A percentile compares a stretch with the other conserved stretches of the same genome.
phyloP scores from a whole-genome alignment of 2,888 invertebrate genomes.

The Piscicola geometra region DNA sequence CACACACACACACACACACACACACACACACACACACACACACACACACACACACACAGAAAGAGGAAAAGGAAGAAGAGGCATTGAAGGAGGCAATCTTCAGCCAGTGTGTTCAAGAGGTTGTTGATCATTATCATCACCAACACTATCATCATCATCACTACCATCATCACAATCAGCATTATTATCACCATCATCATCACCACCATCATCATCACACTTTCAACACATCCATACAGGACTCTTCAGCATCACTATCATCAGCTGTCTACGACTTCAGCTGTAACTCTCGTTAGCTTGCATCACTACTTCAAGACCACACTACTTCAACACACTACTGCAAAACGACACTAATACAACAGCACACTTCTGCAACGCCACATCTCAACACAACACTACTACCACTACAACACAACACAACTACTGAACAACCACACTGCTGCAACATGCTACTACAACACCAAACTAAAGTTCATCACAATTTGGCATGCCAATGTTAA shows the following conservation, averaged over 20 bases:
- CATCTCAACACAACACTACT: no score
- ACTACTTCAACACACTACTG: no score
- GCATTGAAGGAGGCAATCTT: conserved; percentile 61
- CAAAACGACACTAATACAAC: no score
- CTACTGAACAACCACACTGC: background rate
- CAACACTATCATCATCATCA: background rate
- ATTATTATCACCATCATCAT: background rate
- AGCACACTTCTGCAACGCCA: no score
- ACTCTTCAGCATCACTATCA: background rate
- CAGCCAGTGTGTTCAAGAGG: conserved; percentile 42
- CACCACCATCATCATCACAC: no score
- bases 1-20: no score
- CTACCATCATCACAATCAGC: background rate
- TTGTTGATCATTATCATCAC: background rate
- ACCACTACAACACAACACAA: no score
- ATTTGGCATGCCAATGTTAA: no score
- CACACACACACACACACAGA: conserved; percentile 31
- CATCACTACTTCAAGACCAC: no score
- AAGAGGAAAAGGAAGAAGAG: conserved; percentile 54
- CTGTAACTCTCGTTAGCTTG: background rate
- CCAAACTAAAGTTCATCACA: no score
- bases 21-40: background rate
- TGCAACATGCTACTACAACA: no score
- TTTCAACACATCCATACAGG: background rate
- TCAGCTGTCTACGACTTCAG: background rate